Conservation (phyloP, 2,797 vertebrate genomes). For the Myiotriccus ornatus region DNA sequence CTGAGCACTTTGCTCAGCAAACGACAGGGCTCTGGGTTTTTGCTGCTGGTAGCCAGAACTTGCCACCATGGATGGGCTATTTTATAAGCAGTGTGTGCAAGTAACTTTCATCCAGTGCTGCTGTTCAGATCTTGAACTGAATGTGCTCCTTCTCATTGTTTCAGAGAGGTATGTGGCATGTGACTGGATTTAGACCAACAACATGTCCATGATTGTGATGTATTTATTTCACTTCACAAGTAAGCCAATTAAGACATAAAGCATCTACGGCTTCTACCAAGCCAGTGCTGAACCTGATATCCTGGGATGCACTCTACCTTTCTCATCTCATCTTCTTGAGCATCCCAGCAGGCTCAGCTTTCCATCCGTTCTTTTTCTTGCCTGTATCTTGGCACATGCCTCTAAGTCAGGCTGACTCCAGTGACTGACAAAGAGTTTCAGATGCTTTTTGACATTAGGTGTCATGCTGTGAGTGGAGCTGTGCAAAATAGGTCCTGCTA, state of each 20-base stretch:
- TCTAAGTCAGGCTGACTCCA: not conserved
- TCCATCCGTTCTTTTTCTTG: not conserved
- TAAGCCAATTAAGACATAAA: not conserved
- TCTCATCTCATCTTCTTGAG: not conserved
- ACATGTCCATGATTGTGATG: not conserved
- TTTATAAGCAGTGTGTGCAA: not conserved
- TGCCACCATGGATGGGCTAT: not conserved
- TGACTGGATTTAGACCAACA: not conserved
- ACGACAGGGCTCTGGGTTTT: not conserved
- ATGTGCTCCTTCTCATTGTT: not conserved
- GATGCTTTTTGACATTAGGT: not conserved
- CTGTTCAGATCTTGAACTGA: not conserved
- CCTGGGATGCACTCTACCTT: not conserved
- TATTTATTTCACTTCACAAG: not conserved
- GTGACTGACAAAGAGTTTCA: not conserved
- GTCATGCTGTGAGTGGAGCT: not conserved
- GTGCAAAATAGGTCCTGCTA: not conserved
- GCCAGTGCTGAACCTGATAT: not conserved
- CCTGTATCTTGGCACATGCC: not conserved
- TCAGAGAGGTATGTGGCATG: fast-evolving
- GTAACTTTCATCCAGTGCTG: not conserved
- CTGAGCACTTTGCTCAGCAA: not conserved
- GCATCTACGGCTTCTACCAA: not conserved
- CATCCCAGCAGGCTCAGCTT: not conserved
- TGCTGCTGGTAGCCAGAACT: not conserved